These are phyloP conservation scores for Heliothis peltigera DNA, from an alignment of 2,888 invertebrate species.

Conservation along the genomic window DNA sequence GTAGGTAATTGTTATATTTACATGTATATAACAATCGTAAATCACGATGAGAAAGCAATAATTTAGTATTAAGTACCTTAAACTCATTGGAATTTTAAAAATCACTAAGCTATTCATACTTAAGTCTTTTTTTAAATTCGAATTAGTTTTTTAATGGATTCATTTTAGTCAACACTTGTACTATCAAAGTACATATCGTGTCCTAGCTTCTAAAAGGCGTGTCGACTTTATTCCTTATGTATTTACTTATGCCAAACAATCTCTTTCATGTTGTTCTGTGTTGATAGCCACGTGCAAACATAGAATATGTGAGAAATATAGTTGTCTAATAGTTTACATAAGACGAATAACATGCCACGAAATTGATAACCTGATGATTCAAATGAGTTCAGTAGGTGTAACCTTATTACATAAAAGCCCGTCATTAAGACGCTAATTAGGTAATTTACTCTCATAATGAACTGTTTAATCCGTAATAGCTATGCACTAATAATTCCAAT, in stretches of 20 bases:
- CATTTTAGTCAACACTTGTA: neutral
- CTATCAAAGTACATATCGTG: too few species aligned
- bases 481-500: neutral
- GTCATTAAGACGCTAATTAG: slow-evolving; percentile 31
- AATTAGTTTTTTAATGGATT: neutral
- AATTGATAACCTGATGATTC: slow-evolving; percentile 25
- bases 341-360: neutral
- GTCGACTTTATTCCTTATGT: neutral
- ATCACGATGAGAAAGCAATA: too few species aligned
- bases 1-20: too few species aligned
- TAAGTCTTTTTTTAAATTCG: too few species aligned
- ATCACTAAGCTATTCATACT: too few species aligned
- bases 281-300: slow-evolving; percentile 3
- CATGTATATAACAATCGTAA: too few species aligned
- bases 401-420: slow-evolving; percentile 14
- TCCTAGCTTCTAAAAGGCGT: too few species aligned
- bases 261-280: neutral
- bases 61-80: too few species aligned
- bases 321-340: neutral
- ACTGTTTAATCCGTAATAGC: neutral
- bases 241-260: neutral
- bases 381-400: slow-evolving; percentile 23
- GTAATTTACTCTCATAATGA: slow-evolving; percentile 14
- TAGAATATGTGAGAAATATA: neutral
- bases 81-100: too few species aligned